phyloP scores from a whole-genome alignment of 2,113 vertebrate genomes.

The Clinocottus analis region DNA sequence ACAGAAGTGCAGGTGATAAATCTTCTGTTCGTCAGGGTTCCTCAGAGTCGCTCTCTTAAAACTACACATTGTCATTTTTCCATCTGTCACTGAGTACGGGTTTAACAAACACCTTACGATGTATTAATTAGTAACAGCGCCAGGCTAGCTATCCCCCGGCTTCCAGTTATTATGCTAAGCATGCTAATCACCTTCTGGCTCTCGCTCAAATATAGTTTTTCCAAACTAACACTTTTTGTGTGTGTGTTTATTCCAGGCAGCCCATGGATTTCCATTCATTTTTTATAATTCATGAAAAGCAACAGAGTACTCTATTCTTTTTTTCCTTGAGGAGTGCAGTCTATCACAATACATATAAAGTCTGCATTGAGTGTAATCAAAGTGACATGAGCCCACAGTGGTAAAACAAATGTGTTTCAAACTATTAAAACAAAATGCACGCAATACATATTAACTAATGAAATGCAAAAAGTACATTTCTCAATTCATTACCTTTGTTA shows the following conservation, averaged over 20 bases:
- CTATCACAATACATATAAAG: not conserved
- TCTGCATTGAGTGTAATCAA: not conserved
- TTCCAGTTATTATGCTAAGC: conserved; percentile 1
- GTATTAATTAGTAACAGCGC: not conserved
- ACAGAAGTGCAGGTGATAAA: not conserved
- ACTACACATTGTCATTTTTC: not conserved
- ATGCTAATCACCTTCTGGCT: not conserved
- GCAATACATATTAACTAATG: not conserved
- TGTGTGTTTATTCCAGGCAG: too few species aligned
- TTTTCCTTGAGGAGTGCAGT: not conserved
- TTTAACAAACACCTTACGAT: not conserved
- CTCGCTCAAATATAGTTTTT: not conserved
- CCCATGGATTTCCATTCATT: not conserved
- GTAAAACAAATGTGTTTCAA: not conserved
- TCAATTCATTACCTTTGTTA: not conserved
- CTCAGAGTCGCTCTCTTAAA: not conserved
- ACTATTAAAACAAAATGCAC: not conserved
- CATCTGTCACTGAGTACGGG: not conserved
- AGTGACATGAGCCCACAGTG: not conserved
- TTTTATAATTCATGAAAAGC: not conserved
- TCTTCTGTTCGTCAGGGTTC: not conserved
- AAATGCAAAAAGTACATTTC: not conserved
- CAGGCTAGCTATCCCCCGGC: not conserved
- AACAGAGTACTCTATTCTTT: not conserved
- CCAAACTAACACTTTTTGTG: not conserved